Base-by-base conservation (phyloP, 2,113 vertebrate genomes). In the Python bivittatus region DNA sequence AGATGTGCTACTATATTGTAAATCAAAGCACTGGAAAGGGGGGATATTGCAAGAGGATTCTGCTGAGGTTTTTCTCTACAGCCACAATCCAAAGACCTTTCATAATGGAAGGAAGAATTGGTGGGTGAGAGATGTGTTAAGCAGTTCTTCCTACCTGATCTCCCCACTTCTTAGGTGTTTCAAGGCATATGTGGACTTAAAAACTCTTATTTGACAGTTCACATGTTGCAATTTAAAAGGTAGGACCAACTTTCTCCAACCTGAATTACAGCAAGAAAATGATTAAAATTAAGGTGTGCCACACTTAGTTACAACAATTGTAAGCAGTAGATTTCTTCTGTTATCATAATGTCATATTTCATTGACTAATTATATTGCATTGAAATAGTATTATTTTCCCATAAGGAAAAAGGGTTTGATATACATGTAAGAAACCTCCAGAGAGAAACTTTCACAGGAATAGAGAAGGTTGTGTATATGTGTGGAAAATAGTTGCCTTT, bases 261-360 rank as follows among this genome's bases (percentile, higher is more conserved):
- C 23, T 38, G 33, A 13, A 33, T 53, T 91, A 53, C 20, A 60
- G 6, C 29, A n/a, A 29, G 33, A 61, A 86, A 91, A 87, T 13
- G 6, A 27, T 38, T 38, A 54, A 91, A 64, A 52, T 20, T 68
- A 27, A 57, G 23, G 22, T 85, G 38, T 91, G 10, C 52, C 8
- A 48, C 11, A 7, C 44, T 85, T 23, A 10, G 20, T 85, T 86
- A 91, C 4, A 86, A 92, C 96, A 96, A 93, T 94, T 96, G 95
- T 94, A 60, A 95, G 93, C 95, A 94, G 96, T 89, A 64, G 90
- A 92, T 94, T 96, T 94, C 95, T 91, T 95, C 91, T 96, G 96
- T 97, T 95, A 85, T 92, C 79, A 92, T 93, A 93, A 96, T 93
- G 93, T 95, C 94, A 92, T 92, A 88, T 93, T 95, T 89, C 15